Base-by-base conservation (phyloP, 2,797 vertebrate genomes). In the Nannoperca obscura region DNA sequence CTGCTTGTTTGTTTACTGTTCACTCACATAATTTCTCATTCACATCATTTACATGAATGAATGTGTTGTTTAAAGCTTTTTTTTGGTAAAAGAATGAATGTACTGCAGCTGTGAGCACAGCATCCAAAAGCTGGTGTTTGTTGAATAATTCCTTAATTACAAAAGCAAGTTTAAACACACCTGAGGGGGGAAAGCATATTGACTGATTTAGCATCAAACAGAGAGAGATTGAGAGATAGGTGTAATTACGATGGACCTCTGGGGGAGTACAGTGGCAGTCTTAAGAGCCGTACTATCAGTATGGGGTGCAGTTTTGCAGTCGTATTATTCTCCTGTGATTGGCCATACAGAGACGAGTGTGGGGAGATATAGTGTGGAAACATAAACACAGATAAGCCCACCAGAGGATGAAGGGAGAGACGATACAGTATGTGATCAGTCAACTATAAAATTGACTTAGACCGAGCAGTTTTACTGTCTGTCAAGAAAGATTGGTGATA, bases 391-490 rank as follows among this genome's bases (percentile, higher is more conserved):
- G 87, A 93, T 89, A 82, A 88, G 81, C 80, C 77, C 75, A 84
- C 85, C 83, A 76, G 64, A 72, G 76, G 83, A 83, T 69, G 77
- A 82, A 80, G 62, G 68, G 55, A 75, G 86, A 61, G 58, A 52
- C 20, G 66, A 75, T 63, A 61, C 60, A 36, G 60, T 34, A 34
- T 70, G 71, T 81, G 84, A 91, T 91, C 89, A 86, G 67, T 89
- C 87, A 66, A 60, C 91, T 92, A 85, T 92, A 94, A 93, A 93
- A 93, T 92, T 88, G 91, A 89, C 86, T 88, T 69, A 78, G 82
- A 88, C 78, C 24, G 32, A 83, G 77, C 78, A 79, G 81, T 86
- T 89, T 89, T 78, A 86, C 84, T 76, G 86, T 84, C 78, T 83
- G 78, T 81, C 27, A 44, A 71, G 61, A 71, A 75, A 81, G 74